Conservation (phyloP, 2,113 vertebrate genomes). For the Rafetus swinhoei region DNA sequence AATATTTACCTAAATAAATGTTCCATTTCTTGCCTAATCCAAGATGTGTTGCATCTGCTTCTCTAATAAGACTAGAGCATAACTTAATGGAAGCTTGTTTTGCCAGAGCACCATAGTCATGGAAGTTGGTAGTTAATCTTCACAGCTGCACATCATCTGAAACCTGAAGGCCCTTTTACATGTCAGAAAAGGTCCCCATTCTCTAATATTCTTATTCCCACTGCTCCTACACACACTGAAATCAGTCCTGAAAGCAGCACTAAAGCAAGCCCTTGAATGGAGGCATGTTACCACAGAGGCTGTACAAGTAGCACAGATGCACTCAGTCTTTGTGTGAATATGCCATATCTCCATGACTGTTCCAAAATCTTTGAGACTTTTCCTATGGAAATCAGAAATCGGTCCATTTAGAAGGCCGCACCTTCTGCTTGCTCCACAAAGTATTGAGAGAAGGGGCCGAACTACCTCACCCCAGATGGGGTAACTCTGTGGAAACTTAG, state of each 20-base stretch:
- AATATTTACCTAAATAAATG: neutral
- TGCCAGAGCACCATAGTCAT: neutral
- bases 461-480: accelerated
- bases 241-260: neutral
- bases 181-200: accelerated
- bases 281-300: neutral
- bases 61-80: neutral
- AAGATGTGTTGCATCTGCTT: neutral
- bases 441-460: neutral
- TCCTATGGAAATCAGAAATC: neutral
- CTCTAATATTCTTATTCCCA: neutral
- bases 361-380: neutral
- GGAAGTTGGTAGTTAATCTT: neutral
- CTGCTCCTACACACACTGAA: neutral
- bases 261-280: neutral
- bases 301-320: neutral
- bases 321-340: accelerated
- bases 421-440: neutral
- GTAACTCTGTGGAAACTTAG: neutral
- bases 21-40: neutral
- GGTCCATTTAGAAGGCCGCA: neutral
- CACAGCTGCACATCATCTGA: neutral
- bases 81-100: neutral
- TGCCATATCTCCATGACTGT: neutral
- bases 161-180: neutral